Evolutionary conservation across 2,888 invertebrate genomes (phyloP).

Genomic region (Tholera decimalis): DNA sequence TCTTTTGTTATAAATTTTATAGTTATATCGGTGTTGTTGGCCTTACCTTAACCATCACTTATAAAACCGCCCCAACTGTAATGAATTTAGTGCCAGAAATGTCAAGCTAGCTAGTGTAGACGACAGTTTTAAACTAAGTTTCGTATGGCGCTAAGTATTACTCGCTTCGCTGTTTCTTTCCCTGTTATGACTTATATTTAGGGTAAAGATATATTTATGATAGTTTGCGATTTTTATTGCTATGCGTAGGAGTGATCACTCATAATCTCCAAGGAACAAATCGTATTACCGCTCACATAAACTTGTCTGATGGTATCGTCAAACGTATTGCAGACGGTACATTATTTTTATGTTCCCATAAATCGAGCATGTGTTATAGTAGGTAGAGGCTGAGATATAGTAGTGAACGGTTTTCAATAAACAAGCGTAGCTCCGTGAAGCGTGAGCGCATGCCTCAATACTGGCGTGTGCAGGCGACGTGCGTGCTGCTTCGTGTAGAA

Average conservation of each 20-base stretch:
- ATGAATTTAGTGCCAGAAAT: conserved; percentile 74
- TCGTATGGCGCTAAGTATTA: conserved; percentile 47
- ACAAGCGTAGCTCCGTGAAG: conserved; percentile 78
- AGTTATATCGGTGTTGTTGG: conserved; percentile 74
- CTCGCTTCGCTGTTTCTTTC: conserved; percentile 55
- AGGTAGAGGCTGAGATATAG: conserved; percentile 67
- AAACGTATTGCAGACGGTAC: conserved; percentile 58
- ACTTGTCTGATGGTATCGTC: conserved; percentile 49
- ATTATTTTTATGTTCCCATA: conserved; percentile 70
- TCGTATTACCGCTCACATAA: conserved; percentile 44
- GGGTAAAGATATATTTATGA: conserved; percentile 2
- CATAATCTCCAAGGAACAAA: conserved; percentile 37
- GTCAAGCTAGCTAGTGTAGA: conserved; percentile 67
- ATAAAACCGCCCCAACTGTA: conserved; percentile 70
- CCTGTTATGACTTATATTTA: conserved; percentile 36
- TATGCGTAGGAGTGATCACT: conserved; percentile 16
- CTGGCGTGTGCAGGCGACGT: conserved; percentile 73
- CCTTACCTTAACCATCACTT: conserved; percentile 66
- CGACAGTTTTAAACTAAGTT: conserved; percentile 71
- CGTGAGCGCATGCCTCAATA: conserved; percentile 77
- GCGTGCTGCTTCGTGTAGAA: conserved; percentile 74
- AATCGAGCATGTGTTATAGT: conserved; percentile 67
- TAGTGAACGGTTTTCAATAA: conserved; percentile 80
- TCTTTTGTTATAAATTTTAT: conserved; percentile 88
- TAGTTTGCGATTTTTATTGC: conserved; percentile 7